These are phyloP conservation scores for Oryzias sinensis DNA, from an alignment of 2,797 vertebrate genomes.

Conservation along the genomic window DNA sequence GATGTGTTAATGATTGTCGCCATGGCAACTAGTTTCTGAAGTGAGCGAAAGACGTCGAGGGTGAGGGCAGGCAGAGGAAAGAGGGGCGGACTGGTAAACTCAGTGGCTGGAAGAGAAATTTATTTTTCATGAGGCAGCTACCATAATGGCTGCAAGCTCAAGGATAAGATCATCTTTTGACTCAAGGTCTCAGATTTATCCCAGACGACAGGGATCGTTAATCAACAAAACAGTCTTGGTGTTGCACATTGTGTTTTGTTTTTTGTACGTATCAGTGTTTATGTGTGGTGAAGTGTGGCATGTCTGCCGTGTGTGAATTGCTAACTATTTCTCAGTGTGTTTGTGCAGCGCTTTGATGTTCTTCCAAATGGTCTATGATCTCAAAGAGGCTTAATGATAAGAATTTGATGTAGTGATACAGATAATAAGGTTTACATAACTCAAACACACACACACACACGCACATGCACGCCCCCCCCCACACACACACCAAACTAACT, in stretches of 20 bases:
- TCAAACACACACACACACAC: constrained; percentile 6
- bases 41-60: constrained; percentile 58
- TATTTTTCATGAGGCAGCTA: constrained; percentile 75
- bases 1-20: constrained; percentile 82
- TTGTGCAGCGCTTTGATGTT: constrained; percentile 53
- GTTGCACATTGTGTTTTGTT: constrained; percentile 17
- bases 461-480: background rate
- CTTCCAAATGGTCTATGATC: constrained; percentile 46
- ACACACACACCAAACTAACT: constrained; percentile 10
- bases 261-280: constrained; percentile 18
- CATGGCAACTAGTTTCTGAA: constrained; percentile 76
- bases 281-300: constrained; percentile 1
- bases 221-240: constrained; percentile 43
- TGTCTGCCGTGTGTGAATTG: constrained; percentile 10
- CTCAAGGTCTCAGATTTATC: constrained; percentile 56
- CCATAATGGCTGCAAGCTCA: constrained; percentile 55
- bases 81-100: constrained; percentile 60
- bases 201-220: constrained; percentile 37
- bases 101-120: constrained; percentile 66
- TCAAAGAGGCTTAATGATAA: constrained; percentile 57
- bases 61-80: constrained; percentile 37
- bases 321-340: constrained; percentile 20
- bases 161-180: constrained; percentile 69
- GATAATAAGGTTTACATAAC: constrained; percentile 66
- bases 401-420: constrained; percentile 57